A percentile compares a stretch with the other conserved stretches of the same genome.
Conservation (phyloP, 2,797 vertebrate species). For the Nyctibius grandis region DNA sequence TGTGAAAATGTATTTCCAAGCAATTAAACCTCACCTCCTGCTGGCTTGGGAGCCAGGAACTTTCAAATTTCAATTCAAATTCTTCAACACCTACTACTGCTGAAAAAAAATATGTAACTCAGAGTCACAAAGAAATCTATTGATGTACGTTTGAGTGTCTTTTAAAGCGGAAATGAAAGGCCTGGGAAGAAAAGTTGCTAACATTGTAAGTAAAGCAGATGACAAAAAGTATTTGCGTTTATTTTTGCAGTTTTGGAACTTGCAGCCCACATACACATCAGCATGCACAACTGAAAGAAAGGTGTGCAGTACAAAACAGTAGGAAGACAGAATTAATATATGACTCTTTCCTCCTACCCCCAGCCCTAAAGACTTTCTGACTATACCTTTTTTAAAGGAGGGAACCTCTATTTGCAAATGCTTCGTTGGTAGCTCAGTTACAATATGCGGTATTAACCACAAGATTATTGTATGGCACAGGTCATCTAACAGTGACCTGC, state of each 20-base stretch:
- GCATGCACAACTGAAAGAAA: neutral
- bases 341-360: neutral
- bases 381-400: neutral
- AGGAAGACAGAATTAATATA: neutral
- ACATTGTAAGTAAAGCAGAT: constrained; percentile 47
- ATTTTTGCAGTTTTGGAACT: constrained; percentile 23
- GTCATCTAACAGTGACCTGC: neutral
- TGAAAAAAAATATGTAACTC: constrained; percentile 23
- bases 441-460: neutral
- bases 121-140: constrained; percentile 71
- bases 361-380: neutral
- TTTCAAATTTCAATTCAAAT: constrained; percentile 75
- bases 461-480: neutral
- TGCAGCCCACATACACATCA: neutral
- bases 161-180: constrained; percentile 46
- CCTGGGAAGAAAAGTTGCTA: constrained; percentile 8
- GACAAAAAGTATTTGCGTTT: constrained; percentile 27
- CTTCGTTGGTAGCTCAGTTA: neutral
- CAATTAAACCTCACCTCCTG: constrained; percentile 78
- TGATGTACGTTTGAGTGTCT: constrained; percentile 62
- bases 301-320: neutral
- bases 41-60: constrained; percentile 73
- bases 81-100: constrained; percentile 71
- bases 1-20: constrained; percentile 79
- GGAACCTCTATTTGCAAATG: neutral